These are phyloP conservation scores for Melanerpes aurifrons DNA, from an alignment of 2,113 vertebrate species.

Conservation along the genomic window DNA sequence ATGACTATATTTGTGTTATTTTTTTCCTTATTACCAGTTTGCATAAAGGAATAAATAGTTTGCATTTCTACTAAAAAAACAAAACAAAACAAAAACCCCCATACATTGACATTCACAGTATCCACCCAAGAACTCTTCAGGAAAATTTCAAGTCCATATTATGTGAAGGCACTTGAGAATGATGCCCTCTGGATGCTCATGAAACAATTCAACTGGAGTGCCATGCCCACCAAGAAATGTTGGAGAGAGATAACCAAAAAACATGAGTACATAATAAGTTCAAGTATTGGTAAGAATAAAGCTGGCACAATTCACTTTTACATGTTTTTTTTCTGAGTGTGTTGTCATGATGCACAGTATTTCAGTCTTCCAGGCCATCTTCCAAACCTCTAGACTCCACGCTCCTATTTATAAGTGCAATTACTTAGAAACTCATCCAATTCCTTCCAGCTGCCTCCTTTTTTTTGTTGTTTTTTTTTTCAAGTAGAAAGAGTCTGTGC, in stretches of 20 bases:
- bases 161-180: neutral
- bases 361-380: neutral
- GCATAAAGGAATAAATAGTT: neutral
- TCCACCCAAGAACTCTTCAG: neutral
- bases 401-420: neutral
- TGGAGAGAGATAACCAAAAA: neutral
- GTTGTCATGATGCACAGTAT: neutral
- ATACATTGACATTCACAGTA: neutral
- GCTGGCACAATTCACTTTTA: neutral
- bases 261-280: neutral
- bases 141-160: too few species aligned
- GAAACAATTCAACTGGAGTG: neutral
- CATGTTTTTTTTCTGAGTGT: neutral
- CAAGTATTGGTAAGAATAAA: neutral
- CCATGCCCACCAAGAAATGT: neutral
- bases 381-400: neutral
- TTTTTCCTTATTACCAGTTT: neutral
- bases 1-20: neutral
- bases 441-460: neutral
- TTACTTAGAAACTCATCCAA: neutral
- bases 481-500: neutral
- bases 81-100: too few species aligned
- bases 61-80: neutral
- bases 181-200: neutral
- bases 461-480: neutral